Evolutionary conservation across 2,113 vertebrate genomes (phyloP), one percentile per base, ranked within the genome.

Genomic region (Prunella himalayana): DNA sequence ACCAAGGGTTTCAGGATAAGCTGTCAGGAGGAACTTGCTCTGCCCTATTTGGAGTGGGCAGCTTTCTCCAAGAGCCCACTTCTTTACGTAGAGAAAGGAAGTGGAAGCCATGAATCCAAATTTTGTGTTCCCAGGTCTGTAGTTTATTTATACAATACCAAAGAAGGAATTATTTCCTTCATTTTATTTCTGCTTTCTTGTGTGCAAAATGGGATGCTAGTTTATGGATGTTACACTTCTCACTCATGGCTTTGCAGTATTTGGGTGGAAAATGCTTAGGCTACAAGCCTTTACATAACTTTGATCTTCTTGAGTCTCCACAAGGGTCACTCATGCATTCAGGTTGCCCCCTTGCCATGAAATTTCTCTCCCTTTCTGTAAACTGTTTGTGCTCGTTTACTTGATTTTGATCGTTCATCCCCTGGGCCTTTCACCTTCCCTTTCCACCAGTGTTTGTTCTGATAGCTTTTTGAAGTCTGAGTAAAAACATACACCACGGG

Each of bases 401-500:
- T 87, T 35, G 45, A 85, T 91, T 95, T 81, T 86, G 92, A 64
- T 86, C n/a, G 0, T 91, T 91, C 56, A 42, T 84, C 86, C 92
- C 75, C 77, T 83, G 86, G 82, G 90, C 51, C 80, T 92, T 95
- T 95, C 81, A 95, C 96, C 94, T 96, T 96, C 75, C 85, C 85
- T 93, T 96, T 93, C 72, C 79, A 87, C 42, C 41, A 42, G 82
- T 51, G 71, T 93, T 89, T 86, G 49, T 87, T 94, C 91, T 63
- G 61, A 10, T 90, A 50, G 41, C 77, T 73, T 94, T 94, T 96
- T 95, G 94, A 91, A 97, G 95, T 80, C 76, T 73, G 69, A 92
- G 73, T 75, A 25, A 83, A 96, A 94, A 78, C 82, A 91, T 59
- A 39, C 85, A 50, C 82, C 39, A 47, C 41, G 6, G 94, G 88